phyloP scores from a whole-genome alignment of 2,888 invertebrate species.

The Cerastoderma edule region DNA sequence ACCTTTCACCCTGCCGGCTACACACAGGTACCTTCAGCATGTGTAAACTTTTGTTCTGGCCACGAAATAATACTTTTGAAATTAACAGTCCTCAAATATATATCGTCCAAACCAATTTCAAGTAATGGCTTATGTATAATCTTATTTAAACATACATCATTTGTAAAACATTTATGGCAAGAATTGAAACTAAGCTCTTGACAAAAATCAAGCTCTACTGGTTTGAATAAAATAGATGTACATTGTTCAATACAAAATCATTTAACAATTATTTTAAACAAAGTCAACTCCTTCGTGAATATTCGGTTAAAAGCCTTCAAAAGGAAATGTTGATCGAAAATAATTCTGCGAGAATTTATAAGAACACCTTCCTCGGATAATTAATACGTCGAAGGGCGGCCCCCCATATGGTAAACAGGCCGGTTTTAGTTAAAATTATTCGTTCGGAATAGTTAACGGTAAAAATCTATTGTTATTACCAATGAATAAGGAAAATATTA shows the following conservation, averaged over 20 bases:
- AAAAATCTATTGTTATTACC: constrained; percentile 58
- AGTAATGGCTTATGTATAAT: too few species aligned
- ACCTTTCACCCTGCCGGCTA: constrained; percentile 27
- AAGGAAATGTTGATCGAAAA: constrained; percentile 5
- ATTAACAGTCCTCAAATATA: too few species aligned
- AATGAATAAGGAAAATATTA: constrained; percentile 63
- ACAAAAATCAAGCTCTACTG: too few species aligned
- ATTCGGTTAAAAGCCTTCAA: neutral
- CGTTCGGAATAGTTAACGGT: constrained; percentile 55
- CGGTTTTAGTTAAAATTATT: constrained; percentile 57
- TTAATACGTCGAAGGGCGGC: constrained; percentile 41
- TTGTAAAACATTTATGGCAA: too few species aligned
- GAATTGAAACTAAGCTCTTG: too few species aligned
- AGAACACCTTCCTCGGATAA: constrained; percentile 25
- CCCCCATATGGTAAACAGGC: constrained; percentile 38
- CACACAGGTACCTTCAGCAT: constrained; percentile 44
- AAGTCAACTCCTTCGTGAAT: neutral
- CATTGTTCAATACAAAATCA: too few species aligned
- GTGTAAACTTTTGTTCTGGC: too few species aligned
- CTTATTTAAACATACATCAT: too few species aligned
- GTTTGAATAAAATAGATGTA: too few species aligned
- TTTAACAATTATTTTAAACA: too few species aligned
- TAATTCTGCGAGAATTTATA: constrained; percentile 11
- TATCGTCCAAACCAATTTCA: too few species aligned
- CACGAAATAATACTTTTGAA: too few species aligned